Evolutionary conservation across 2,113 vertebrate species (phyloP).

Genomic region (Pogonocichla stellata): DNA sequence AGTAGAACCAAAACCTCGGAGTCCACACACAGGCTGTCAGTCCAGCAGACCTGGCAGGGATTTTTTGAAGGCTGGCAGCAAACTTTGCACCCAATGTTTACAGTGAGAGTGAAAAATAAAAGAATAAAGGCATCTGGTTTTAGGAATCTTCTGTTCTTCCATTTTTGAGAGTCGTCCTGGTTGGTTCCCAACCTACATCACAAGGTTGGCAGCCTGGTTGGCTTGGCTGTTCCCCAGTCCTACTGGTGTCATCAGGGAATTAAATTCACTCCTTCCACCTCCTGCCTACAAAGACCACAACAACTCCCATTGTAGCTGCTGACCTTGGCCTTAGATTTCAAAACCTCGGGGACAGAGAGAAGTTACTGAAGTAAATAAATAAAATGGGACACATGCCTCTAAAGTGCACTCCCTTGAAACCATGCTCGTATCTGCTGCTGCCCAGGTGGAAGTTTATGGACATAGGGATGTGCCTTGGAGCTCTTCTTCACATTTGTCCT

Average conservation of each 20-base stretch:
- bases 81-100: background rate
- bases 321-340: conserved; percentile 40
- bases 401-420: background rate
- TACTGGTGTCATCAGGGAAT: background rate
- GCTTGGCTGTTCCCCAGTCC: background rate
- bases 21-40: background rate
- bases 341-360: background rate
- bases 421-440: background rate
- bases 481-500: background rate
- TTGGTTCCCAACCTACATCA: background rate
- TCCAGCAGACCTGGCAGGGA: background rate
- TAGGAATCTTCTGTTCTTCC: background rate
- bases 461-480: background rate
- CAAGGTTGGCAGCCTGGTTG: background rate
- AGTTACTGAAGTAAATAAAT: background rate
- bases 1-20: background rate
- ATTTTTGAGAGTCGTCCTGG: background rate
- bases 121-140: background rate
- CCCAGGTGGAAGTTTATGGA: background rate
- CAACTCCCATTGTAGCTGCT: background rate
- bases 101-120: background rate
- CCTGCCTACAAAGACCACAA: background rate
- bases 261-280: background rate
- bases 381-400: background rate
- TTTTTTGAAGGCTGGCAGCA: background rate